Percentiles rank a stretch among this genome's conserved stretches.
Evolutionary conservation across 2,888 invertebrate genomes (phyloP).

Genomic region (Spodoptera picta): DNA sequence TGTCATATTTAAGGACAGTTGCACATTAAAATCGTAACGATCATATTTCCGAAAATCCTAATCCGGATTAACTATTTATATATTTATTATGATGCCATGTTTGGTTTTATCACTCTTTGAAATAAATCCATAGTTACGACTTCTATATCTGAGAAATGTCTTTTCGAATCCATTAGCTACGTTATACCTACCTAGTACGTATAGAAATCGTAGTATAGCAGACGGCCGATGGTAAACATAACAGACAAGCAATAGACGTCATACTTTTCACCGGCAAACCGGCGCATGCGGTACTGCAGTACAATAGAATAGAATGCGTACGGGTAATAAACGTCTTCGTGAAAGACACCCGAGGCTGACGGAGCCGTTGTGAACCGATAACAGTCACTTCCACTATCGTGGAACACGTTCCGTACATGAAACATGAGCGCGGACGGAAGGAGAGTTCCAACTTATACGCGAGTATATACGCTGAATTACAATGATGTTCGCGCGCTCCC

Average conservation of each 20-base stretch:
- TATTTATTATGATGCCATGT: too few relatives aligned
- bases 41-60: constrained; percentile 28
- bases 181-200: too few relatives aligned
- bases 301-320: not conserved
- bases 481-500: constrained; percentile 63
- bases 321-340: constrained; percentile 19
- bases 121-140: too few relatives aligned
- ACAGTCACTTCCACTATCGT: constrained; percentile 52
- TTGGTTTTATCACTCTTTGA: too few relatives aligned
- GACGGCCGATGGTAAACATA: not conserved
- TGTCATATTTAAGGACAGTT: constrained; percentile 8
- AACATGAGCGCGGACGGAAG: constrained; percentile 71
- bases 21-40: constrained; percentile 16
- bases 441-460: constrained; percentile 65
- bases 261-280: not conserved
- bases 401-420: constrained; percentile 63
- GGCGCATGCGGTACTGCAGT: not conserved
- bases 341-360: constrained; percentile 39
- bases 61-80: constrained; percentile 19
- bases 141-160: too few relatives aligned
- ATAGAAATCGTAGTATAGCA: too few relatives aligned
- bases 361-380: constrained; percentile 46
- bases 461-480: constrained; percentile 67
- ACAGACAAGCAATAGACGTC: constrained; percentile 4
- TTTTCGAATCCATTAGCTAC: too few relatives aligned